Evolutionary conservation across 2,888 invertebrate species (phyloP).

Genomic region (Anagyrus pseudococci): DNA sequence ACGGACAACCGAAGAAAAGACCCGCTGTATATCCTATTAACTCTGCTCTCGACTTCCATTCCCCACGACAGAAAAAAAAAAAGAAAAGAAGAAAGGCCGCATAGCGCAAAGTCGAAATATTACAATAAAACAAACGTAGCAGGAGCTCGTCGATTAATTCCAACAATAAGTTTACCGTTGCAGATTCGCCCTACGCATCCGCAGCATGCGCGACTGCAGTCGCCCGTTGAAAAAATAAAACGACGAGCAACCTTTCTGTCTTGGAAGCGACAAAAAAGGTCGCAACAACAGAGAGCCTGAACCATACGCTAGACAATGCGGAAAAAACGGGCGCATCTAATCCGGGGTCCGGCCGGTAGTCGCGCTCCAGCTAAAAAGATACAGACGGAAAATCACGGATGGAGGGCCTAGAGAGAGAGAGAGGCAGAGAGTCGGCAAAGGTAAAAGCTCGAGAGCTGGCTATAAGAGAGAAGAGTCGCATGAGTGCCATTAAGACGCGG

Average conservation of each 20-base stretch:
- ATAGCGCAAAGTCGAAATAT: too few relatives aligned
- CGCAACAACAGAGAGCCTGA: too few relatives aligned
- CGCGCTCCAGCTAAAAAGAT: neutral
- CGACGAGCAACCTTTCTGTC: neutral
- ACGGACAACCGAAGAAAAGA: too few relatives aligned
- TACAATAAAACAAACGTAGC: too few relatives aligned
- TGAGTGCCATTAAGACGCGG: constrained; percentile 46
- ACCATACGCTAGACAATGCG: constrained; percentile 12
- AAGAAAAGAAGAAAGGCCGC: too few relatives aligned
- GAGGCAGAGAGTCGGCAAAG: neutral
- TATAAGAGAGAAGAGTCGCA: constrained; percentile 30
- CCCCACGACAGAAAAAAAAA: too few relatives aligned
- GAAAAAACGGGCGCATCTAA: constrained; percentile 24
- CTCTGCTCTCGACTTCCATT: too few relatives aligned
- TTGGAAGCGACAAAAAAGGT: neutral
- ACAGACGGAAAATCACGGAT: constrained; percentile 9
- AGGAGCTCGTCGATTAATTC: neutral
- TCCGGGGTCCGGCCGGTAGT: neutral
- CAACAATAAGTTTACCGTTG: neutral
- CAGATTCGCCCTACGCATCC: neutral
- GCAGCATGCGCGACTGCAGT: neutral
- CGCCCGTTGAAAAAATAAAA: neutral
- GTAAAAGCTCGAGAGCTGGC: constrained; percentile 1
- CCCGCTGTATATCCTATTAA: too few relatives aligned
- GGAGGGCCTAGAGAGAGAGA: neutral